Conservation (phyloP, 2,888 invertebrate genomes). For the Panopea generosa region DNA sequence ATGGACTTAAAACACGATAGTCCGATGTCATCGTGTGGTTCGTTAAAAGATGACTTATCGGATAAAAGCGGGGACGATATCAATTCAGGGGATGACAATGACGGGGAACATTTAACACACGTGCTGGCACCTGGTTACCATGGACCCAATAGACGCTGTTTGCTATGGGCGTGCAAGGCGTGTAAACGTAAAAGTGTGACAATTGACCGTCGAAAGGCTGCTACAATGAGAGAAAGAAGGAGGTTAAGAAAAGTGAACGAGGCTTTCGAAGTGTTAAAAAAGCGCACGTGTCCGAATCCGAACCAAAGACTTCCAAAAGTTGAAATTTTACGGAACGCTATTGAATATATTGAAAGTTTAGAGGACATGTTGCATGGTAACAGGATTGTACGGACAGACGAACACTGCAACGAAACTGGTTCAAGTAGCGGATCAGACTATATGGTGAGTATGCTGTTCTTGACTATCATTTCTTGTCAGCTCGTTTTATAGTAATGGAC, state of each 20-base stretch:
- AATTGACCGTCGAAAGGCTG: conserved; percentile 98
- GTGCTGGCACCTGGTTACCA: conserved; percentile 85
- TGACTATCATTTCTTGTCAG: too few species aligned
- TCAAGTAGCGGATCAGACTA: conserved; percentile 81
- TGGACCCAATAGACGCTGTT: conserved; percentile 89
- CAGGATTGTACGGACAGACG: conserved; percentile 71
- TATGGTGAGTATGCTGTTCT: conserved; percentile 73
- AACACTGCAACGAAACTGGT: conserved; percentile 76
- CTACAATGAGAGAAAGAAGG: conserved; percentile 96
- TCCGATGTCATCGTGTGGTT: conserved; percentile 64
- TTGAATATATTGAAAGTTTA: conserved; percentile 95
- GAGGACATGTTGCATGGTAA: conserved; percentile 86
- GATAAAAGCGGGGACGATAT: conserved; percentile 68
- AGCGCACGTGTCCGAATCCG: conserved; percentile 97
- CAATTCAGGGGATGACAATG: conserved; percentile 69
- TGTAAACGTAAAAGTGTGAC: conserved; percentile 97
- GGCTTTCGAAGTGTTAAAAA: conserved; percentile 97
- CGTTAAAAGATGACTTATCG: conserved; percentile 63
- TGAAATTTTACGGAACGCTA: conserved; percentile 98
- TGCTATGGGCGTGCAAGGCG: conserved; percentile 98
- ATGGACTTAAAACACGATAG: conserved; percentile 64
- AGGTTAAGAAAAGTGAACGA: conserved; percentile 99
- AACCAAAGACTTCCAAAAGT: conserved; percentile 98
- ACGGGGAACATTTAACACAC: conserved; percentile 81
- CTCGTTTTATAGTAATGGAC: too few species aligned